Evolutionary conservation across 2,113 vertebrate genomes (phyloP).

Genomic region (Xyrauchen texanus): DNA sequence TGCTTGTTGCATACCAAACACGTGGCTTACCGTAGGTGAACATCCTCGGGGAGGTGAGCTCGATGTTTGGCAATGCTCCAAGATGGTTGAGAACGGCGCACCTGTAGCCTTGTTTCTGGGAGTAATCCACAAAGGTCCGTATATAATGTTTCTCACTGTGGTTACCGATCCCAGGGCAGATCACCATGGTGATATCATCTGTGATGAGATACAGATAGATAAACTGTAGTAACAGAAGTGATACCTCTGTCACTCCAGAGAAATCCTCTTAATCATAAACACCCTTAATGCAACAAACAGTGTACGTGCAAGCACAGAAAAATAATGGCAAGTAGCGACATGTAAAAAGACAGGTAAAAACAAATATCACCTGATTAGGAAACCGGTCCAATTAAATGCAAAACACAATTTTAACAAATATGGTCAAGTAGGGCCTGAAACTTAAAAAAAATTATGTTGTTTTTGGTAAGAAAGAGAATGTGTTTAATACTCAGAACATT

Average conservation of each 20-base stretch:
- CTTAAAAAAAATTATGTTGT: too few relatives aligned
- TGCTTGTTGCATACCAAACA: conserved; percentile 15
- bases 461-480: too few relatives aligned
- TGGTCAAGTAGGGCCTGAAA: too few relatives aligned
- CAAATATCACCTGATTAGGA: too few relatives aligned
- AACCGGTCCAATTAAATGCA: too few relatives aligned
- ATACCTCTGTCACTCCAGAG: conserved; percentile 17
- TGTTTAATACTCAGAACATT: too few relatives aligned
- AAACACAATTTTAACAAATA: too few relatives aligned
- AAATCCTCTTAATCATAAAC: neutral
- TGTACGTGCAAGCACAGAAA: neutral
- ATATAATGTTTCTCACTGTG: conserved; percentile 98
- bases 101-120: conserved; percentile 91
- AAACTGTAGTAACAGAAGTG: neutral
- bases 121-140: conserved; percentile 93
- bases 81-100: conserved; percentile 95
- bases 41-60: conserved; percentile 95
- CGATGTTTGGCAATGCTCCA: conserved; percentile 88
- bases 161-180: conserved; percentile 96
- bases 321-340: neutral
- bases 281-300: neutral
- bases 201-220: conserved; percentile 47
- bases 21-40: conserved; percentile 87
- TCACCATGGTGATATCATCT: conserved; percentile 96
- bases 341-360: too few relatives aligned